These are phyloP conservation scores for Periophthalmodon schlosseri DNA, from an alignment of 2,113 vertebrate species.

Conservation along the genomic window DNA sequence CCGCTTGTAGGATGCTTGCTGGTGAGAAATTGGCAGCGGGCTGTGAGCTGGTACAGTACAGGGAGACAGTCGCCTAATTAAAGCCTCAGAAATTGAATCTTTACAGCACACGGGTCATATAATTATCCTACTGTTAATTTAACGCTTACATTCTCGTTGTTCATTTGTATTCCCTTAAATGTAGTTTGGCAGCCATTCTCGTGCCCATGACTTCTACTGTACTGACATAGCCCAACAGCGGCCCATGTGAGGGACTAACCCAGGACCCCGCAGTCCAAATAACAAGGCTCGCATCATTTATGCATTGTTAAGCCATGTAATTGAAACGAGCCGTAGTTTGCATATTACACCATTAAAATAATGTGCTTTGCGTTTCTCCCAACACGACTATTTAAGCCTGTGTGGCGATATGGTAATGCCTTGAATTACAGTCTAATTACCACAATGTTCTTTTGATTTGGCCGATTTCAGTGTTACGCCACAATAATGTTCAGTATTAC, in stretches of 20 bases:
- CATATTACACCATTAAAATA: constrained; percentile 99
- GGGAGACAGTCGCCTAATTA: constrained; percentile 97
- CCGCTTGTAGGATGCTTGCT: constrained; percentile 75
- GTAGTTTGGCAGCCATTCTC: constrained; percentile 89
- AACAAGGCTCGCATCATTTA: constrained; percentile 97
- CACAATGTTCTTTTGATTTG: constrained; percentile 99
- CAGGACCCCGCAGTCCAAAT: constrained; percentile 88
- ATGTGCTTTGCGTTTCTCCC: constrained; percentile 97
- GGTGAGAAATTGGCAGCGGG: constrained; percentile 81
- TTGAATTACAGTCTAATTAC: constrained; percentile 99
- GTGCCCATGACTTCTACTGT: constrained; percentile 84
- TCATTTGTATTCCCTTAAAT: constrained; percentile 99
- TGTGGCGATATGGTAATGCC: constrained; percentile 95
- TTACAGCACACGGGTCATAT: constrained; percentile 98
- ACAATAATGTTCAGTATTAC: constrained; percentile 79
- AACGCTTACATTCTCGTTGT: constrained; percentile 98
- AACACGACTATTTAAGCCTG: constrained; percentile 98
- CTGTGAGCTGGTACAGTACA: constrained; percentile 96
- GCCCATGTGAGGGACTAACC: constrained; percentile 87
- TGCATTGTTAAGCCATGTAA: constrained; percentile 99
- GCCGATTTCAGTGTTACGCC: constrained; percentile 87
- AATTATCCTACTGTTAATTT: constrained; percentile 99
- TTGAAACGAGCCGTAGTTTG: constrained; percentile 99
- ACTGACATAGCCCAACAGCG: constrained; percentile 79
- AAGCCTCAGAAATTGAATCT: constrained; percentile 98